Percentiles rank a stretch among this genome's conserved stretches.
Conservation (phyloP, 2,797 vertebrate species). For the Loriculus beryllinus region DNA sequence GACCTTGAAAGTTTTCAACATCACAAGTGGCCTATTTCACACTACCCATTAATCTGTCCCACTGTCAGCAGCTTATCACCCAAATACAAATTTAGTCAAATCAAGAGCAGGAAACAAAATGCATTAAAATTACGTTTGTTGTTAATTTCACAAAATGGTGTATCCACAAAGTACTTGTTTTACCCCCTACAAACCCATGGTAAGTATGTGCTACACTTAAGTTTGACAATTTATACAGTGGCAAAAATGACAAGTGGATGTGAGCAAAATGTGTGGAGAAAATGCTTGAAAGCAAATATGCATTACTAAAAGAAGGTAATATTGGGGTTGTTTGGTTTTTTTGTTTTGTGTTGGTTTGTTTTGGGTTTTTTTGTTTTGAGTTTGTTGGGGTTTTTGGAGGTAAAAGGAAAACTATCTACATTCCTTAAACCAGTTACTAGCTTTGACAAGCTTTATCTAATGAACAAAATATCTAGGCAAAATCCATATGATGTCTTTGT, state of each 20-base stretch:
- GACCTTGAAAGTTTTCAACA: not conserved
- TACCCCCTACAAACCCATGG: not conserved
- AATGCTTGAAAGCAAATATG: not conserved
- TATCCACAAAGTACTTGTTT: not conserved
- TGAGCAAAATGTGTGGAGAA: not conserved
- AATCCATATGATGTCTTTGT: not conserved
- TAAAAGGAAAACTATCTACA: not conserved
- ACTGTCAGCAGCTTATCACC: not conserved
- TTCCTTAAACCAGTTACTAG: not conserved
- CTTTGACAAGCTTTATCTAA: not conserved
- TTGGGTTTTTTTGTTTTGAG: rapidly evolving
- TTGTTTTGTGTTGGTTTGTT: not conserved
- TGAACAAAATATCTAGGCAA: not conserved
- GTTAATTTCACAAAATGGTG: not conserved
- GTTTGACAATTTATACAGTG: not conserved
- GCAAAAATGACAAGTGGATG: not conserved
- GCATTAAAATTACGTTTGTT: not conserved
- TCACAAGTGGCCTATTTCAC: not conserved
- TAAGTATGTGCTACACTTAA: not conserved
- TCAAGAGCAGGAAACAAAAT: not conserved
- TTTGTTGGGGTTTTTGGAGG: not conserved
- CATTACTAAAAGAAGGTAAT: not conserved
- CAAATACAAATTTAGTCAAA: not conserved
- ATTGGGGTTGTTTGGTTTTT: not conserved
- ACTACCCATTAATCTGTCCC: not conserved